Base-by-base conservation (phyloP, 2,113 vertebrate genomes). In the Uria lomvia region DNA sequence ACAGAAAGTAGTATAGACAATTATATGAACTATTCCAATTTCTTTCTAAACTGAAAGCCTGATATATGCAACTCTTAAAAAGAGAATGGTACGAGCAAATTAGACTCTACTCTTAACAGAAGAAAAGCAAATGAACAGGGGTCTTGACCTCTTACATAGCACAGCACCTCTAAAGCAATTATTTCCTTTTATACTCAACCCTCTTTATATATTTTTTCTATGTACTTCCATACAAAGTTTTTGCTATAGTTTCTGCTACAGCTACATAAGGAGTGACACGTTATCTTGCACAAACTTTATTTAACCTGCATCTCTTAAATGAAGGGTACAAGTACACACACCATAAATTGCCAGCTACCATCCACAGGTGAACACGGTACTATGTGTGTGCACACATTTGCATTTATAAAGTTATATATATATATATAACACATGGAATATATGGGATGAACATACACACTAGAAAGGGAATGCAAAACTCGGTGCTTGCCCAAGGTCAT, bases 301-400 rank as follows among this genome's bases (percentile, higher is more conserved):
- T 72, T 70, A 80, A 80, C 24, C 45, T 55, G 11, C 0, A 0
- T 22, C 20, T 42, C 55, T 38, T n/a, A 50, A 5, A 22, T 3
- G 8, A 91, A 89, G 17, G 6, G 12, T 11, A 82, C 17, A 27
- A 26, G 38, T 49, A 78, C 5, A 17, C 22, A 4, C 30, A 70
- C 20, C 12, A 18, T 24, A 68, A 88, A 77, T 5, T 34, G 19
- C 29, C 29, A 95, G 38, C 32, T 67, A 14, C n/a, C 67, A 87
- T 8, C n/a, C 18, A 34, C 7, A n/a, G 23, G 10, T 67, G 24
- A 91, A 81, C 9, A 26, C 17, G 74, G 32, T 12, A 49, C 17
- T 26, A 36, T 5, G 14, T 15, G 6, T 18, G 43, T 9, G 34
- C 15, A 36, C 14, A 47, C 4, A 45, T 3, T 11, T 0, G 4